Base-by-base conservation (phyloP, 2,113 vertebrate genomes). In the Euleptes europaea region DNA sequence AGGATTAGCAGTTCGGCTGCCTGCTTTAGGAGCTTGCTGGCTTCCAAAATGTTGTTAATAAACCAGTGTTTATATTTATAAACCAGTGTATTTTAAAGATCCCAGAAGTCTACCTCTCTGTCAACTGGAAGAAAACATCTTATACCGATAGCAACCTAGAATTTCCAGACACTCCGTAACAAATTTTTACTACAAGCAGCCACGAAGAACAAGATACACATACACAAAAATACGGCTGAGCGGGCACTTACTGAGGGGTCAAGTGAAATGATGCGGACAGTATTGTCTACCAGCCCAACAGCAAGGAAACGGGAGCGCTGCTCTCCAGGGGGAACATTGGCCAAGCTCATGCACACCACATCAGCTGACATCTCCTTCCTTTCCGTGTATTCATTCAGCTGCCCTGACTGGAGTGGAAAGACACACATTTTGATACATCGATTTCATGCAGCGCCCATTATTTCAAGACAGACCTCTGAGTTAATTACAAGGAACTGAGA, bases 351-450 rank as follows among this genome's bases (percentile, higher is more conserved):
- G 88, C 99, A 99, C 3, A 99, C 98, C 0, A 99, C 99, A 0
- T 99, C 98, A 0, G 99, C 98, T 0, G 99, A 99, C 98, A 99
- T 99, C 94, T 99, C 99, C 90, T 99, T 99, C 67, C 99, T 96
- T 88, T 99, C 98, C 0, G 99, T 99, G 95, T 99, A 99, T 89
- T 99, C 99, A 1, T 99, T 99, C 91, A 99, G 95, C 92, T 99
- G 99, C 26, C 99, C 99, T 4, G 99, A 99, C 98, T 99, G 74
- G 0, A 75, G 28, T 28, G 21, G 51, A 11, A 66, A 84, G 31
- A 83, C 28, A 83, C 4, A 75, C 10, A 42, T 21, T 31, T 77
- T 13, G 23, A 38, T 28, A 14, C 12, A 1, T 17, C 17, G 13
- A 26, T 26, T 4, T 14, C 38, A n/a, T 12, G 19, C 15, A 4